Evolutionary conservation across 2,797 vertebrate species (phyloP).

Genomic region (Tokudaia tokunoshimensis): DNA sequence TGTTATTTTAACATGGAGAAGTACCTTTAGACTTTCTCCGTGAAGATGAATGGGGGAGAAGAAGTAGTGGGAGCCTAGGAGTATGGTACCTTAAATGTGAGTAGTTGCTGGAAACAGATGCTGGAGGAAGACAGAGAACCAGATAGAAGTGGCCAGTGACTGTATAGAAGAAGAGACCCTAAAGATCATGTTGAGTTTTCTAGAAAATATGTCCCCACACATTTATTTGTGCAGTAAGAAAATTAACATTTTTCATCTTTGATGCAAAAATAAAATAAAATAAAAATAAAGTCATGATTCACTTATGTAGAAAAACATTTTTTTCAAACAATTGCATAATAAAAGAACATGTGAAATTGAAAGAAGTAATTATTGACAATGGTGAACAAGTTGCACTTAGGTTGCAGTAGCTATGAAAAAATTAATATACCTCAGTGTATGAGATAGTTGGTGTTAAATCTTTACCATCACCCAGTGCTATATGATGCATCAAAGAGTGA

Average conservation of each 20-base stretch:
- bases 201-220: neutral
- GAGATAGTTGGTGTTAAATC: neutral
- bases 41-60: neutral
- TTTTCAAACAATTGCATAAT: neutral
- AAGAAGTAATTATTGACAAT: conserved; percentile 31
- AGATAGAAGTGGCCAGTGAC: too few relatives aligned
- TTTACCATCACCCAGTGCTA: conserved; percentile 39
- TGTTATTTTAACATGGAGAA: neutral
- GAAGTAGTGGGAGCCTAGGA: neutral
- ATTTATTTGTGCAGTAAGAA: neutral
- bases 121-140: neutral
- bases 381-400: conserved; percentile 42
- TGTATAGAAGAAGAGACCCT: neutral
- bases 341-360: neutral
- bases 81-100: neutral
- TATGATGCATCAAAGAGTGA: conserved; percentile 50
- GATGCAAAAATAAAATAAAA: neutral
- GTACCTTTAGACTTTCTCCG: neutral
- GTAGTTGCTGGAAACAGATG: neutral
- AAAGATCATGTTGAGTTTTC: neutral
- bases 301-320: neutral
- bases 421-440: conserved; percentile 15
- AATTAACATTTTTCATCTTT: neutral
- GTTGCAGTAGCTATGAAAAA: conserved; percentile 33
- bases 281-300: neutral